Evolutionary conservation across 2,113 vertebrate species (phyloP).

Genomic region (Myiopsitta monachus): DNA sequence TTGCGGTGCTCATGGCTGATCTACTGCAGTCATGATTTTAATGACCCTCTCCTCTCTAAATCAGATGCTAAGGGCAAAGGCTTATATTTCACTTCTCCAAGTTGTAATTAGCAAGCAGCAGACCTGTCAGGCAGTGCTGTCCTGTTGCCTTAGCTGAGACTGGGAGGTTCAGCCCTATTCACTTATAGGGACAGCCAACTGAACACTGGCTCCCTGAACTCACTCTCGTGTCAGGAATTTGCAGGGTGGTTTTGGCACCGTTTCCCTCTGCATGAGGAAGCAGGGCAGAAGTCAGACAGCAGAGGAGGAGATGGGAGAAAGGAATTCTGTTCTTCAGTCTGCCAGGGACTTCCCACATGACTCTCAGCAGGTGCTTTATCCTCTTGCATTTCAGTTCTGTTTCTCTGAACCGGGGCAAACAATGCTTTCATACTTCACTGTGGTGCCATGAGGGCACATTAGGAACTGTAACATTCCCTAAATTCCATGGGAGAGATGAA

Average conservation of each 20-base stretch:
- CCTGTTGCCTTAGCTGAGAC: neutral
- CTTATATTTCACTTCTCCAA: neutral
- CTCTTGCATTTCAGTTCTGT: slow-evolving; percentile 2
- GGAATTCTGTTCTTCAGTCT: neutral
- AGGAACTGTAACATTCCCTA: neutral
- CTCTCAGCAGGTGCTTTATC: neutral
- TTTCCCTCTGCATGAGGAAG: neutral
- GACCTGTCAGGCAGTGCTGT: neutral
- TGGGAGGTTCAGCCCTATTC: neutral
- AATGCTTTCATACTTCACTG: neutral
- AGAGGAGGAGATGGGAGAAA: neutral
- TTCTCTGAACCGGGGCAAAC: neutral
- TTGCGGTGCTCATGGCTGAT: slow-evolving; percentile 5
- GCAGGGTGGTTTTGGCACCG: neutral
- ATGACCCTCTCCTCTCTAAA: slow-evolving; percentile 34
- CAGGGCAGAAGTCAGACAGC: neutral
- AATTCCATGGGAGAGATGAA: neutral
- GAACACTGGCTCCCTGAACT: neutral
- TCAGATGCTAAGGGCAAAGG: slow-evolving; percentile 20
- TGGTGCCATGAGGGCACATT: neutral
- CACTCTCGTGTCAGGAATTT: neutral
- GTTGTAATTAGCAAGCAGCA: slow-evolving; percentile 6
- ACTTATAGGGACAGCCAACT: neutral
- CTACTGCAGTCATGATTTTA: slow-evolving; percentile 32
- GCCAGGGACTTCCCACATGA: neutral